Conservation (phyloP, 2,888 invertebrate genomes). For the Campaea margaritaria region DNA sequence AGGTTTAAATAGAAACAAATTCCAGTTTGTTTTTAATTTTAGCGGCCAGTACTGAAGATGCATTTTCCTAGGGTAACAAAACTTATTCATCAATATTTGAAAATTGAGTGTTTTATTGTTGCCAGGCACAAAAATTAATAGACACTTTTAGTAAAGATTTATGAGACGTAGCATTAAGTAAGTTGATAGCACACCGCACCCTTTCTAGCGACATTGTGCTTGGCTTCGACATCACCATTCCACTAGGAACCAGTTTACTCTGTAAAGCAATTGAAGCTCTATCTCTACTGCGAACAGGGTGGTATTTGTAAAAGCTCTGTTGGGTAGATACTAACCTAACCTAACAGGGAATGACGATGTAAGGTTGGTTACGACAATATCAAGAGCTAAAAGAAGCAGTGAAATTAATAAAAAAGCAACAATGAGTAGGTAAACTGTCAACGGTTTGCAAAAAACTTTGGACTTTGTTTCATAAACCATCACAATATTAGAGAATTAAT, state of each 20-base stretch:
- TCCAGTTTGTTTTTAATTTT: not conserved
- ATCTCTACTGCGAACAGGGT: not conserved
- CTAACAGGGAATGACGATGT: too few species aligned
- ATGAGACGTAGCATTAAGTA: slow-evolving; percentile 18
- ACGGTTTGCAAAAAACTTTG: too few species aligned
- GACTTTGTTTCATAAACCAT: too few species aligned
- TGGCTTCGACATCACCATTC: not conserved
- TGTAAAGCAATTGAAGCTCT: slow-evolving; percentile 1
- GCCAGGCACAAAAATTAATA: slow-evolving; percentile 14
- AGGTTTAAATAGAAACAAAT: not conserved
- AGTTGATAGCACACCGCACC: slow-evolving; percentile 33
- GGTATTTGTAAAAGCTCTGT: not conserved
- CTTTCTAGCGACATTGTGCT: slow-evolving; percentile 17
- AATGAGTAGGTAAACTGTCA: too few species aligned
- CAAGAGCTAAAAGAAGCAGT: too few species aligned
- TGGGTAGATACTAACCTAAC: not conserved
- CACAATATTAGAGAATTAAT: too few species aligned
- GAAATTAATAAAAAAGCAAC: too few species aligned
- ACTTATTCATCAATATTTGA: not conserved
- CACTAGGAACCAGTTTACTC: slow-evolving; percentile 3
- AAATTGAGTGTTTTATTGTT: slow-evolving; percentile 16
- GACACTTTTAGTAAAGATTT: slow-evolving; percentile 13
- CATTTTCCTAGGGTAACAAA: not conserved
- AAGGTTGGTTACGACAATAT: too few species aligned
- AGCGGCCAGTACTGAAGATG: not conserved